Evolutionary conservation across 2,113 vertebrate species (phyloP).

Genomic region (Tinamus guttatus): DNA sequence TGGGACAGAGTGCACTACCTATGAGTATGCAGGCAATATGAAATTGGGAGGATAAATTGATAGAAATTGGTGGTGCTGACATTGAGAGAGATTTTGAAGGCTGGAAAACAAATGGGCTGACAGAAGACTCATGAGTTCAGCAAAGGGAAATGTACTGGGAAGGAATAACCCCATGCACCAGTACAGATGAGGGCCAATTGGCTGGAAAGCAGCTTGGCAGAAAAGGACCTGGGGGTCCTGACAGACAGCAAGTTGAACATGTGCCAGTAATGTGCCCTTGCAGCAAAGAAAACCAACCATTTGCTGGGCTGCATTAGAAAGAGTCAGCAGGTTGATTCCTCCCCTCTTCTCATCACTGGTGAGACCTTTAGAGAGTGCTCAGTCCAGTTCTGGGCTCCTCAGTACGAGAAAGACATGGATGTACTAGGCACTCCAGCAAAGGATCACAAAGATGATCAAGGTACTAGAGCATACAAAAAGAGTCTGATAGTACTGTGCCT

Average conservation of each 20-base stretch:
- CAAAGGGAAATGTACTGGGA: accelerated
- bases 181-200: accelerated
- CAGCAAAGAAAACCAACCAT: accelerated
- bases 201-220: not conserved
- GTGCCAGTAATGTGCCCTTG: not conserved
- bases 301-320: accelerated
- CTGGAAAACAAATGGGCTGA: not conserved
- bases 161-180: not conserved
- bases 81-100: not conserved
- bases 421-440: not conserved
- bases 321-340: not conserved
- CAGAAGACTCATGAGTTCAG: not conserved
- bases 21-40: not conserved
- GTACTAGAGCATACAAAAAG: not conserved
- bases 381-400: not conserved
- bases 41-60: not conserved
- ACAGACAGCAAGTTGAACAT: not conserved
- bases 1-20: not conserved
- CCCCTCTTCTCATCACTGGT: not conserved
- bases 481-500: not conserved
- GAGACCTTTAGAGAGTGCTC: not conserved
- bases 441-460: not conserved
- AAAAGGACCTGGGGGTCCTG: not conserved
- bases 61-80: not conserved
- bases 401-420: not conserved